phyloP scores from a whole-genome alignment of 2,888 invertebrate species.

The Perizoma flavofasciatum region DNA sequence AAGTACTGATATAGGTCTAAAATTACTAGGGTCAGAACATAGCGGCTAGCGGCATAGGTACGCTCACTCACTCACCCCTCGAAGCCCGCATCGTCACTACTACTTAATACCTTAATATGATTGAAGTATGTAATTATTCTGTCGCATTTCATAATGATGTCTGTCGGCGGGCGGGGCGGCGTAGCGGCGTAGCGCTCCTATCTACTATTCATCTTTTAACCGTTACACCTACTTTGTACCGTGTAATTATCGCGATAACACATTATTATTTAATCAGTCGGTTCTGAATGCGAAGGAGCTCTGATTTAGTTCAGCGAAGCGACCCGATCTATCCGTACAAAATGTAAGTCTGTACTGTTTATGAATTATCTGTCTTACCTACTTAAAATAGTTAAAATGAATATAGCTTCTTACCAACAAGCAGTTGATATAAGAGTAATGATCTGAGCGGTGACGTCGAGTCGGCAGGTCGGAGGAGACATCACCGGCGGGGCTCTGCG shows the following conservation, averaged over 20 bases:
- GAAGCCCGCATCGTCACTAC: no score
- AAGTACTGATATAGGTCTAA: no score
- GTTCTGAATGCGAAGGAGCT: slow-evolving; percentile 2
- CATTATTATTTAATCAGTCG: slow-evolving; percentile 36
- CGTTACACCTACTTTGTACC: slow-evolving; percentile 13
- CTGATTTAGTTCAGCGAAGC: slow-evolving; percentile 3
- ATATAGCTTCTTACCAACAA: no score
- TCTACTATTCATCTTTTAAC: slow-evolving; percentile 41
- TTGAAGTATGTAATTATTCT: no score
- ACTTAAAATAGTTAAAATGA: no score
- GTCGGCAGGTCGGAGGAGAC: slow-evolving; percentile 28
- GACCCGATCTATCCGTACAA: neutral
- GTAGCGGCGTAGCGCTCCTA: neutral
- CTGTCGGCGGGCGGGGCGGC: neutral
- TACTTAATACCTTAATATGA: no score
- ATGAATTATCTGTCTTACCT: neutral
- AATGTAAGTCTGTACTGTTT: neutral
- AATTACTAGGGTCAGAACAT: no score
- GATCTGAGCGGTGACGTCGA: no score
- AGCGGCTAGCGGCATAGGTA: no score
- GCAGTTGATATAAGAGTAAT: no score
- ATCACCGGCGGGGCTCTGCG: slow-evolving; percentile 13
- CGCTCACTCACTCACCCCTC: no score
- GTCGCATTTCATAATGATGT: neutral
- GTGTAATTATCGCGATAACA: slow-evolving; percentile 36